A percentile compares a stretch with the other conserved stretches of the same genome.
Conservation (phyloP, 2,888 invertebrate species). For the Aphrophora alni region DNA sequence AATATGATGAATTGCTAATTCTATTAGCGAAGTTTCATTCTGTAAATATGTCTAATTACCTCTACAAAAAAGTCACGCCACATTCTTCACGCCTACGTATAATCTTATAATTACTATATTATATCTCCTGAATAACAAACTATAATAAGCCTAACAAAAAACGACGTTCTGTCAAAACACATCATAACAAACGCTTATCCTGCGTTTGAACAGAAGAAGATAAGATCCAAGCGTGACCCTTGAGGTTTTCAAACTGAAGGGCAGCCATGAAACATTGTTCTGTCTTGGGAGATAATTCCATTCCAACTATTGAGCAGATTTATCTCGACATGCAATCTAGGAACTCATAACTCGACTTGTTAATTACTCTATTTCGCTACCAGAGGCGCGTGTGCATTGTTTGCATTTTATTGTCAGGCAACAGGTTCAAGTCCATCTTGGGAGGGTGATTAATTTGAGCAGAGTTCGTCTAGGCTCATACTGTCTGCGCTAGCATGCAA, state of each 20-base stretch:
- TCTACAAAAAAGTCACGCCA: no score
- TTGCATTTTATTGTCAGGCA: not conserved
- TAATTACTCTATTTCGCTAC: constrained; percentile 7
- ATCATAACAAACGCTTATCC: not conserved
- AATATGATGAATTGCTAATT: no score
- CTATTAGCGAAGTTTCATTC: no score
- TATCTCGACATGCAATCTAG: not conserved
- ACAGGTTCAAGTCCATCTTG: not conserved
- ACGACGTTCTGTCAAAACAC: no score
- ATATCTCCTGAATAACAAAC: no score
- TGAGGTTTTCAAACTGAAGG: not conserved
- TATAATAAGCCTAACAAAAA: no score
- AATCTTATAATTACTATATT: no score
- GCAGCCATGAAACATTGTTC: not conserved
- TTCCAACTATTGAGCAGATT: not conserved
- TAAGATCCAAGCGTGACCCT: not conserved
- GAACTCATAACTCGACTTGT: not conserved
- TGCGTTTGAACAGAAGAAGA: not conserved
- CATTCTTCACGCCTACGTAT: no score
- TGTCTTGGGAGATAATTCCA: not conserved
- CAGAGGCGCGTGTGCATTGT: not conserved
- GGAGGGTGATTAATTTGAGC: not conserved
- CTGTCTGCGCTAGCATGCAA: no score
- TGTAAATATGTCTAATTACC: no score
- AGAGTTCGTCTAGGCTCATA: not conserved